Percentiles rank a stretch among this genome's conserved stretches.
phyloP scores from a whole-genome alignment of 2,113 vertebrate genomes.

The Acanthochromis polyacanthus region DNA sequence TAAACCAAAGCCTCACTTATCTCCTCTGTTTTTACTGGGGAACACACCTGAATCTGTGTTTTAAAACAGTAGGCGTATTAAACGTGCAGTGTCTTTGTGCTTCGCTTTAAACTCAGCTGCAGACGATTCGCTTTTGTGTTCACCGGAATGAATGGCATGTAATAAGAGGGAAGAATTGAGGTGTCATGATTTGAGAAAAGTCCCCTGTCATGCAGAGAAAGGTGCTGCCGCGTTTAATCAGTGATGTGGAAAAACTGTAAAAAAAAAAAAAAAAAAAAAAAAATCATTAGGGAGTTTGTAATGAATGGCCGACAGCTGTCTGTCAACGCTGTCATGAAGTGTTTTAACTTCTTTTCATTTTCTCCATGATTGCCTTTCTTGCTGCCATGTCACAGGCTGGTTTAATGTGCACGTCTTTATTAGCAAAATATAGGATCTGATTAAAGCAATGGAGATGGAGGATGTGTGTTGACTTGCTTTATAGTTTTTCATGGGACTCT shows the following conservation, averaged over 20 bases:
- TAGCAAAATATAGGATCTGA: conserved; percentile 42
- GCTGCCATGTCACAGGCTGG: conserved; percentile 16
- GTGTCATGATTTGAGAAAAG: conserved; percentile 62
- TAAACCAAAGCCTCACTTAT: conserved; percentile 61
- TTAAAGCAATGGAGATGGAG: conserved; percentile 8
- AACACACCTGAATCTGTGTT: background rate
- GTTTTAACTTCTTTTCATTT: conserved; percentile 61
- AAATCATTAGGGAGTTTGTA: conserved; percentile 56
- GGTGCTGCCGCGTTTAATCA: conserved; percentile 49
- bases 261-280: conserved; percentile 14
- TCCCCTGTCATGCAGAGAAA: conserved; percentile 36
- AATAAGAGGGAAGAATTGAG: conserved; percentile 64
- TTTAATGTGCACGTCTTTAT: conserved; percentile 48
- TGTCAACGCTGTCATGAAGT: conserved; percentile 52
- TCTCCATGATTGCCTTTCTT: conserved; percentile 62
- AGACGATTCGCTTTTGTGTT: conserved; percentile 9
- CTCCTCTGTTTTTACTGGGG: conserved; percentile 31
- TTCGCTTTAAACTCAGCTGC: background rate
- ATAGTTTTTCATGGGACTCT: too few relatives aligned
- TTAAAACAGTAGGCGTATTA: background rate
- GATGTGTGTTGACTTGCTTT: background rate
- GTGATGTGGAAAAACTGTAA: conserved; percentile 22
- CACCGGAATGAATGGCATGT: conserved; percentile 50
- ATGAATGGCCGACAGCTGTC: conserved; percentile 75
- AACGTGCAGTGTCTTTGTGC: background rate